phyloP scores from a whole-genome alignment of 2,797 vertebrate species.

The Sebastes matsubarae region DNA sequence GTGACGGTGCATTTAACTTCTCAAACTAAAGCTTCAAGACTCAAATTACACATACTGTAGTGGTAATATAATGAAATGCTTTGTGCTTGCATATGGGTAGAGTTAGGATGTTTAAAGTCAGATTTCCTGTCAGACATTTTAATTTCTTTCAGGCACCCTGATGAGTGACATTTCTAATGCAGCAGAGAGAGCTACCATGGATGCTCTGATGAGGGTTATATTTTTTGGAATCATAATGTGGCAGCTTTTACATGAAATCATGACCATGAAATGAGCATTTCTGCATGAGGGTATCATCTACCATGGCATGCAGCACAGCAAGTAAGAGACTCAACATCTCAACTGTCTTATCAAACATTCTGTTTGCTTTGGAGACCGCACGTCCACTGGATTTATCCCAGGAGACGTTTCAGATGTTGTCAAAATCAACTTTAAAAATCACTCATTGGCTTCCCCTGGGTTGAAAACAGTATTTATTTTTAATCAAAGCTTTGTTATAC shows the following conservation, averaged over 20 bases:
- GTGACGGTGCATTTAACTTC: constrained; percentile 9
- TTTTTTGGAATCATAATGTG: neutral
- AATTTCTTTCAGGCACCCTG: neutral
- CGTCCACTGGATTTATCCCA: constrained; percentile 4
- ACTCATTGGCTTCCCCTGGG: constrained; percentile 1
- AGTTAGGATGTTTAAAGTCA: constrained; percentile 17
- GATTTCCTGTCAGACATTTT: constrained; percentile 16
- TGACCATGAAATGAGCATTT: neutral
- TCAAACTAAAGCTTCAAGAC: neutral
- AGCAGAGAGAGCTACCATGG: neutral
- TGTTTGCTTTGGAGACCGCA: constrained; percentile 39
- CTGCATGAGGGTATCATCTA: neutral
- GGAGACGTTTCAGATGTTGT: constrained; percentile 20
- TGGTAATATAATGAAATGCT: constrained; percentile 1
- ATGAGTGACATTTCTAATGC: constrained; percentile 12
- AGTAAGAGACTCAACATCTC: neutral
- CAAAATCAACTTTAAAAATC: constrained; percentile 36
- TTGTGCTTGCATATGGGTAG: neutral
- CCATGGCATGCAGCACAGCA: constrained; percentile 12
- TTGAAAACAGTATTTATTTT: constrained; percentile 52
- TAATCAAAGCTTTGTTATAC: constrained; percentile 59
- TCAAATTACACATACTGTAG: neutral
- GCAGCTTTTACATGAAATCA: neutral
- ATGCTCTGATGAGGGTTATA: neutral
- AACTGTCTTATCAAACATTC: constrained; percentile 44